Percentiles rank a stretch among this genome's conserved stretches.
Evolutionary conservation across 2,113 vertebrate species (phyloP).

Genomic region (Pholis gunnellus): DNA sequence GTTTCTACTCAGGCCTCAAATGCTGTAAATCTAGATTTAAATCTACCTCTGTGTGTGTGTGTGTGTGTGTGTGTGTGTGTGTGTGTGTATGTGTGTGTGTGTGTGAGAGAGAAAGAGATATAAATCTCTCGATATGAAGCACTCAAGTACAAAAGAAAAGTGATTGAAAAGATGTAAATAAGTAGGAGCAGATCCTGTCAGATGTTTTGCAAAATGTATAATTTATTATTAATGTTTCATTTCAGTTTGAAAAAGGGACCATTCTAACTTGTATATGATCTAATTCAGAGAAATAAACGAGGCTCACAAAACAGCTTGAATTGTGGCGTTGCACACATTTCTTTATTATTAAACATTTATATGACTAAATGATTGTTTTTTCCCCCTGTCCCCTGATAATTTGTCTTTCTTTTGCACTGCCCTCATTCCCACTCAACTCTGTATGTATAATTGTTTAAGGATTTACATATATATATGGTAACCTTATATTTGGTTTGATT

Average conservation of each 20-base stretch:
- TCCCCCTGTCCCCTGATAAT: not conserved
- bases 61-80: not conserved
- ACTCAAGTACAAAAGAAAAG: slow-evolving; percentile 6
- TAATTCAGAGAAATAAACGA: slow-evolving; percentile 47
- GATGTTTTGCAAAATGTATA: slow-evolving; percentile 33
- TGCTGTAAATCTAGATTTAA: slow-evolving; percentile 18
- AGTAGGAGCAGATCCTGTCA: not conserved
- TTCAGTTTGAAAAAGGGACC: slow-evolving; percentile 14
- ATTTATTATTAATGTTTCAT: slow-evolving; percentile 22
- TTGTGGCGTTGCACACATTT: not conserved
- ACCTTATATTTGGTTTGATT: not conserved
- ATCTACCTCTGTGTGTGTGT: slow-evolving; percentile 28
- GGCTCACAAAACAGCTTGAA: not conserved
- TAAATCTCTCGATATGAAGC: slow-evolving; percentile 1
- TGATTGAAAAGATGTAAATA: slow-evolving; percentile 42
- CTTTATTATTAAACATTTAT: slow-evolving; percentile 1
- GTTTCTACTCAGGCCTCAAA: slow-evolving; percentile 9
- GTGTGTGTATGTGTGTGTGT: slow-evolving; percentile 16
- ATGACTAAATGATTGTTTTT: not conserved
- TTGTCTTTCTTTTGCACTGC: not conserved
- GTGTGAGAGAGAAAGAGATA: not conserved
- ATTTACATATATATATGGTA: not conserved
- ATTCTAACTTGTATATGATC: not conserved
- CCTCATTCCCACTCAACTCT: not conserved
- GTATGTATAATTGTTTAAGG: not conserved